These are phyloP conservation scores for Erinaceus europaeus DNA, from an alignment of 2,113 vertebrate species.

Conservation along the genomic window DNA sequence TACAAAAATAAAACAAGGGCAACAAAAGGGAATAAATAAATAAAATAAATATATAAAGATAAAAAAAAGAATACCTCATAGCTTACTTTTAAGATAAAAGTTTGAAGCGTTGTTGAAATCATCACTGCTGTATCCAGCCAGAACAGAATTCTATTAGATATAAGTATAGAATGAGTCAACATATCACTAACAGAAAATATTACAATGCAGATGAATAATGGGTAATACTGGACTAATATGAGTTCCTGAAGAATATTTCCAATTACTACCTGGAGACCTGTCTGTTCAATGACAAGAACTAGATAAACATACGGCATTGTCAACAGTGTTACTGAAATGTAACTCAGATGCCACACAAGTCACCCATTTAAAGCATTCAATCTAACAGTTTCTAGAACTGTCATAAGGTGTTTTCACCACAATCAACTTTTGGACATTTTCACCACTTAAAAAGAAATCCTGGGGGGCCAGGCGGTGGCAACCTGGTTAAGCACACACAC, in stretches of 20 bases:
- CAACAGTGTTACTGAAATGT: slow-evolving; percentile 32
- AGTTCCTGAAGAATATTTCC: neutral
- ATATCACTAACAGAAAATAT: neutral
- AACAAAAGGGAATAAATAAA: no score
- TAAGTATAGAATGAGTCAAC: neutral
- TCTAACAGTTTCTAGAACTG: neutral
- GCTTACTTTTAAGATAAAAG: no score
- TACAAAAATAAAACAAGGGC: no score
- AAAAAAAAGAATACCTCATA: no score
- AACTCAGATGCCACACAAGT: neutral
- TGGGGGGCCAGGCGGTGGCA: no score
- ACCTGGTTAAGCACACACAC: no score
- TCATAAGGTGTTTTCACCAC: neutral
- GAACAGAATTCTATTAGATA: neutral
- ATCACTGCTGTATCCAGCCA: neutral
- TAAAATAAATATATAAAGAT: no score
- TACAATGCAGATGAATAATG: neutral
- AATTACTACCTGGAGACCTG: neutral
- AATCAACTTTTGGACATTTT: neutral
- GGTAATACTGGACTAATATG: neutral
- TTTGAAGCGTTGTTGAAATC: neutral
- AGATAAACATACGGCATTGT: neutral
- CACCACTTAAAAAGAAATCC: neutral
- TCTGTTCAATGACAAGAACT: neutral
- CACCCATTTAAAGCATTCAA: neutral